These are phyloP conservation scores for Cataglyphis albicans DNA, from an alignment of 2,888 invertebrate genomes.

Conservation along the genomic window DNA sequence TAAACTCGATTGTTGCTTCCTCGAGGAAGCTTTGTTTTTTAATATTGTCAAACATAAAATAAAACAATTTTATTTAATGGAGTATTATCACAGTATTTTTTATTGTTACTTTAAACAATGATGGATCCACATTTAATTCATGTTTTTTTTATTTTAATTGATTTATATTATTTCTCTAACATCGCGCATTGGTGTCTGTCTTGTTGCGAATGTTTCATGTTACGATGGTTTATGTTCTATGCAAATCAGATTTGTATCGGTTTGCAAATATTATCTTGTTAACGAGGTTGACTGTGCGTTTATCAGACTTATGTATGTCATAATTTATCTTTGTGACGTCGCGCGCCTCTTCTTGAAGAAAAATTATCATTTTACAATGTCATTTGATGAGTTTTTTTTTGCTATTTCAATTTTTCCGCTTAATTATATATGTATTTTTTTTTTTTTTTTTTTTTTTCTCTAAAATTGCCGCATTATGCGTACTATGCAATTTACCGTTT, in stretches of 20 bases:
- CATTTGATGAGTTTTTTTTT: background rate
- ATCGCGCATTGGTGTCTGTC: background rate
- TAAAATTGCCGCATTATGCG: background rate
- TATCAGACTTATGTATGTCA: conserved; percentile 14
- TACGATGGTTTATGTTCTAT: conserved; percentile 36
- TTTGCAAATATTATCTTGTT: conserved; percentile 37
- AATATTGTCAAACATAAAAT: background rate
- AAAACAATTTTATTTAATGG: background rate
- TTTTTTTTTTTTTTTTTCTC: background rate
- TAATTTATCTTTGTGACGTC: conserved; percentile 1
- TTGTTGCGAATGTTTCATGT: conserved; percentile 19
- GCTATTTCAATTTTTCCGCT: background rate
- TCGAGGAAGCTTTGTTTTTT: no score
- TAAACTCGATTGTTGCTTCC: background rate
- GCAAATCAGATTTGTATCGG: conserved; percentile 44
- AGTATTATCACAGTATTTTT: background rate
- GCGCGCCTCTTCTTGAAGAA: background rate
- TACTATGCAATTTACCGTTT: background rate
- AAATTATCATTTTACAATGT: conserved; percentile 21
- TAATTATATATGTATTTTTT: background rate
- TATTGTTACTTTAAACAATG: background rate
- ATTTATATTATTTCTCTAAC: background rate
- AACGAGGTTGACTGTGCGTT: background rate
- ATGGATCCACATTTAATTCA: background rate
- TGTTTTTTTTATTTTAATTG: background rate